Evolutionary conservation across 2,888 invertebrate species (phyloP).

Genomic region (Subacronicta megacephala): DNA sequence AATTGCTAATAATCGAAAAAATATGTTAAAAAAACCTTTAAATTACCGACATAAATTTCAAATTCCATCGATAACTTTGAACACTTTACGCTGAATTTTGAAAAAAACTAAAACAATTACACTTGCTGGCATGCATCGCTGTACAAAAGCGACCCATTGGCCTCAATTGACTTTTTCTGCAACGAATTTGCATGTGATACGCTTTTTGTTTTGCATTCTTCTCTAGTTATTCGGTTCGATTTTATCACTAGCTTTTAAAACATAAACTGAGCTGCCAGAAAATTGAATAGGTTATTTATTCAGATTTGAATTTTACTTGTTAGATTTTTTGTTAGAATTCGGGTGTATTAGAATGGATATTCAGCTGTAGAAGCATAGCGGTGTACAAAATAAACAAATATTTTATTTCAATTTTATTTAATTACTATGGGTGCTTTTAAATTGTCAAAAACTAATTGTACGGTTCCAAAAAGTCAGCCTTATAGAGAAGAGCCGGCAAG

Average conservation of each 20-base stretch:
- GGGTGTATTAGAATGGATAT: too few relatives aligned
- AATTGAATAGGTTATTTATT: neutral
- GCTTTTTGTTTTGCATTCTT: conserved; percentile 20
- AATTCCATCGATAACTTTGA: neutral
- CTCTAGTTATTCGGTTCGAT: conserved; percentile 12
- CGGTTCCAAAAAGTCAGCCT: too few relatives aligned
- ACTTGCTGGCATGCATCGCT: conserved; percentile 16
- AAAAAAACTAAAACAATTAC: conserved; percentile 14
- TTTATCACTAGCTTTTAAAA: conserved; percentile 7
- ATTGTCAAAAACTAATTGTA: too few relatives aligned
- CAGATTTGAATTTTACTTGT: neutral
- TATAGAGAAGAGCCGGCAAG: too few relatives aligned
- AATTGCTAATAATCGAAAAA: neutral
- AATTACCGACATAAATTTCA: neutral
- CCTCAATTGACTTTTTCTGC: conserved; percentile 34
- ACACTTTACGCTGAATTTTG: conserved; percentile 5
- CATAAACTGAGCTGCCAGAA: neutral
- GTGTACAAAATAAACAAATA: too few relatives aligned
- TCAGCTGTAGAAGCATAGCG: too few relatives aligned
- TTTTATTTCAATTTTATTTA: too few relatives aligned
- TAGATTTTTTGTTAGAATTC: neutral
- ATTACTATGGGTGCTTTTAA: too few relatives aligned
- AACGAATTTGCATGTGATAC: conserved; percentile 37
- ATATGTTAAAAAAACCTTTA: neutral
- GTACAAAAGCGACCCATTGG: conserved; percentile 32